These are phyloP conservation scores for Lepidurus apus DNA, from an alignment of 1,140 invertebrate genomes.

Conservation along the genomic window DNA sequence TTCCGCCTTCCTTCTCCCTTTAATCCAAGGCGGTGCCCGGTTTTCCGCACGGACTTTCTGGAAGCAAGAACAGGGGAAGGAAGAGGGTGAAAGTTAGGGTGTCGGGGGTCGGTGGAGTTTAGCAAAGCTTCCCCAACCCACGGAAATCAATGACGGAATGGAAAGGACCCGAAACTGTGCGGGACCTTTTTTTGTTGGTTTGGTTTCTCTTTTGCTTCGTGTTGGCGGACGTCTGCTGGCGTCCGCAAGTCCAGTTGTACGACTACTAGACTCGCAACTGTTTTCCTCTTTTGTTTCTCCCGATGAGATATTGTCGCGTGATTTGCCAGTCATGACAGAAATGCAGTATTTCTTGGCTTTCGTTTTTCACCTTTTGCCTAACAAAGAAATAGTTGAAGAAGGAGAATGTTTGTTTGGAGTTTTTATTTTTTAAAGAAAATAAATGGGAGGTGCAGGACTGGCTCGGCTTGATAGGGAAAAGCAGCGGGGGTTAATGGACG, in stretches of 20 bases:
- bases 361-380: no score
- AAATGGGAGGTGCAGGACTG: neutral
- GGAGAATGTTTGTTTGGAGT: no score
- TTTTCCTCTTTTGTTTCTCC: neutral
- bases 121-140: neutral
- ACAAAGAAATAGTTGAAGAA: no score
- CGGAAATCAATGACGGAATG: slow-evolving; percentile 19
- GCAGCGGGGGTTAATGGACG: neutral
- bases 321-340: neutral
- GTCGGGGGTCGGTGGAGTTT: neutral
- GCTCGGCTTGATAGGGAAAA: neutral
- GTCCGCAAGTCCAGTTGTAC: neutral
- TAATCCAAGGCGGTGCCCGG: no score
- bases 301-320: slow-evolving; percentile 5
- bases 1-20: no score
- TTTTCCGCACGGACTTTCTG: neutral
- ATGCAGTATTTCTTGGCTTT: no score
- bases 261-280: neutral
- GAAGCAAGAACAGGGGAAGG: neutral
- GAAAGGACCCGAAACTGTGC: neutral
- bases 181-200: neutral
- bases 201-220: neutral
- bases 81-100: neutral
- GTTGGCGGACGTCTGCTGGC: neutral
- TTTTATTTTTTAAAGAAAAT: no score